A percentile compares a stretch with the other conserved stretches of the same genome.
phyloP scores from a whole-genome alignment of 2,888 invertebrate genomes.

The Dysmachus trigonus region DNA sequence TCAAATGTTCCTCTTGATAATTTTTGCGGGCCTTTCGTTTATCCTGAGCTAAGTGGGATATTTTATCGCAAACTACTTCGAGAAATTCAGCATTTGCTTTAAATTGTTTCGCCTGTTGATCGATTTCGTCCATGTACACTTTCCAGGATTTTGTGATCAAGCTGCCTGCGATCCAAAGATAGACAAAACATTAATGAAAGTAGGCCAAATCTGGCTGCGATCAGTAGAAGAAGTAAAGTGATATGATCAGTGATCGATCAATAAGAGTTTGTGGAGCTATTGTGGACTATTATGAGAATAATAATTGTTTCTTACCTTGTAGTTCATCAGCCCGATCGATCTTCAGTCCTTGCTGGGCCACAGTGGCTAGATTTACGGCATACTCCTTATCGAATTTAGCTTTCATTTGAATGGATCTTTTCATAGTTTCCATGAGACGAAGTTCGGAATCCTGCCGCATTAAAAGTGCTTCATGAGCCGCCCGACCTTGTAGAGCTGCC shows the following conservation, averaged over 20 bases:
- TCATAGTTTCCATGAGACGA: slow-evolving; percentile 90
- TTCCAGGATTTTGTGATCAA: slow-evolving; percentile 80
- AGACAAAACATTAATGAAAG: slow-evolving; percentile 45
- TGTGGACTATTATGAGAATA: too few relatives aligned
- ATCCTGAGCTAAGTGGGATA: slow-evolving; percentile 83
- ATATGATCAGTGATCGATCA: not conserved
- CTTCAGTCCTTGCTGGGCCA: slow-evolving; percentile 84
- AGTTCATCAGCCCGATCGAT: slow-evolving; percentile 71
- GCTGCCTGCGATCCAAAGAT: slow-evolving; percentile 67
- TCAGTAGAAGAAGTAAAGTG: not conserved
- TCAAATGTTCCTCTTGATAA: slow-evolving; percentile 88
- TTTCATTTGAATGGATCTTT: slow-evolving; percentile 84
- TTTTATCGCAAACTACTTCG: slow-evolving; percentile 83
- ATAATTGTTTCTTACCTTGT: slow-evolving; percentile 58
- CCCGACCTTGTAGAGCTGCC: slow-evolving; percentile 83
- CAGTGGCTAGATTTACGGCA: slow-evolving; percentile 81
- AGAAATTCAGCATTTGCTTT: slow-evolving; percentile 86
- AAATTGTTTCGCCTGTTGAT: slow-evolving; percentile 82
- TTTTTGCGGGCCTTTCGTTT: slow-evolving; percentile 85
- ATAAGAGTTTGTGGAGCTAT: not conserved
- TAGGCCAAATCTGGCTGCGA: not conserved
- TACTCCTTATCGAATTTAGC: slow-evolving; percentile 94
- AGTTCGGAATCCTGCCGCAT: slow-evolving; percentile 92
- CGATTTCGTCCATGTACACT: slow-evolving; percentile 88
- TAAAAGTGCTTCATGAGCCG: slow-evolving; percentile 90